Base-by-base conservation (phyloP, 2,113 vertebrate genomes). In the Atrichornis clamosus region DNA sequence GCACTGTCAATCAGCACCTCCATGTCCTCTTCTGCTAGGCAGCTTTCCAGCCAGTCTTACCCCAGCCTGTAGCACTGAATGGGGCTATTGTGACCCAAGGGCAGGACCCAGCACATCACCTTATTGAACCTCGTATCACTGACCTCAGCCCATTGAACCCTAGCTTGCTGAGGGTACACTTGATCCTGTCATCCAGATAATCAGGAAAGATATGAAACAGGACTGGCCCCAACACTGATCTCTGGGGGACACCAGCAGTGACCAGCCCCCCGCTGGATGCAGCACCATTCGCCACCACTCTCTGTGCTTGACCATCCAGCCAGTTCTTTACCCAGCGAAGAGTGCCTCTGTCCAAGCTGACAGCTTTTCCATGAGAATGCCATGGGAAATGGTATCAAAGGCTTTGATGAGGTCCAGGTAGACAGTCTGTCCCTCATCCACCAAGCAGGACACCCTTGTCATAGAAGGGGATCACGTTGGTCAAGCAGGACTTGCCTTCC, bases 281-380 rank as follows among this genome's bases (percentile, higher is more conserved):
- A 59, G 30, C 35, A 22, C 28, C 1, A 1, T 14, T 49, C 52
- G 16, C 6, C 30, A 18, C 11, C 30, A 11, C 3, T 49, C 18
- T 49, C 53, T 49, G 18, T 7, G 28, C 14, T 23, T 0, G 0
- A 6, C 17, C 30, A 11, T 22, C 14, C 35, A 58, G 28, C 6
- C n/a, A n/a, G n/a, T 7, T 68, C 17, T 3, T 39, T 15, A 58
- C 3, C 18, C 28, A 22, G n/a, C 3, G 11, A 5, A 41, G n/a
- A 21, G 20, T n/a, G 15, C 18, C 2, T 11, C 37, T 59, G 13
- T 49, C 18, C 42, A 41, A 58, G 22, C 22, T 27, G 14, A 6
- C 22, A 35, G 32, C 15, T 47, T 58, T 21, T 21, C 16, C 50
- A 27, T 22, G 21, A 68, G 16, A 10, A 10, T 58, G 7, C 28